A percentile compares a stretch with the other conserved stretches of the same genome.
Conservation (phyloP, 2,888 invertebrate genomes). For the Patella caerulea region DNA sequence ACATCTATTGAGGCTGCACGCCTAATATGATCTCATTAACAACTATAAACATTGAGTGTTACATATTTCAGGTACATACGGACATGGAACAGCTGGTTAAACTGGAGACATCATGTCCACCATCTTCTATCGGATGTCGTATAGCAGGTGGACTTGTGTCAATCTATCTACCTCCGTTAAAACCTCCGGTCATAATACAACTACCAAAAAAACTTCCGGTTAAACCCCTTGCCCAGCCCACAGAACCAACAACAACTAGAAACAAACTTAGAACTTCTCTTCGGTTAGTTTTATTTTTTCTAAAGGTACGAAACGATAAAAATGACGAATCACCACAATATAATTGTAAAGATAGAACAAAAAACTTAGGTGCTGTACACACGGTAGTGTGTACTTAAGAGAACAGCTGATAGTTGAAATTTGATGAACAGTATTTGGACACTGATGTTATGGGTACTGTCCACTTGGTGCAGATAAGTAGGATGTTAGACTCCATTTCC, state of each 20-base stretch:
- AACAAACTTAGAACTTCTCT: constrained; percentile 51
- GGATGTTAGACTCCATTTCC: no score
- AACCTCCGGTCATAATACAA: constrained; percentile 62
- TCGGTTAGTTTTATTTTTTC: constrained; percentile 44
- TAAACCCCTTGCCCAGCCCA: constrained; percentile 19
- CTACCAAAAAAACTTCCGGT: constrained; percentile 62
- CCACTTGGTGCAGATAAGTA: no score
- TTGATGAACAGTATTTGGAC: no score
- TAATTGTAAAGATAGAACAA: no score
- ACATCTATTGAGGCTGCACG: no score
- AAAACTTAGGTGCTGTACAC: no score
- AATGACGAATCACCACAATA: no score
- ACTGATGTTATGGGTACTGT: no score
- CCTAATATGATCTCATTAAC: no score
- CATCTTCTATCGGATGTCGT: constrained; percentile 57
- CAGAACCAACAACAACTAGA: constrained; percentile 1
- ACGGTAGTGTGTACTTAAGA: no score
- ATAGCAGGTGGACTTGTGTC: constrained; percentile 59
- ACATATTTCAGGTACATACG: constrained; percentile 54
- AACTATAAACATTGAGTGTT: not conserved
- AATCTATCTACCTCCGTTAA: constrained; percentile 65
- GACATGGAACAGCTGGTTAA: constrained; percentile 56
- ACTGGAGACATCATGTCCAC: constrained; percentile 39
- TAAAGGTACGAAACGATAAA: no score
- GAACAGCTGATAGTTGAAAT: no score